phyloP scores from a whole-genome alignment of 2,797 vertebrate genomes.

The Chanos chanos region DNA sequence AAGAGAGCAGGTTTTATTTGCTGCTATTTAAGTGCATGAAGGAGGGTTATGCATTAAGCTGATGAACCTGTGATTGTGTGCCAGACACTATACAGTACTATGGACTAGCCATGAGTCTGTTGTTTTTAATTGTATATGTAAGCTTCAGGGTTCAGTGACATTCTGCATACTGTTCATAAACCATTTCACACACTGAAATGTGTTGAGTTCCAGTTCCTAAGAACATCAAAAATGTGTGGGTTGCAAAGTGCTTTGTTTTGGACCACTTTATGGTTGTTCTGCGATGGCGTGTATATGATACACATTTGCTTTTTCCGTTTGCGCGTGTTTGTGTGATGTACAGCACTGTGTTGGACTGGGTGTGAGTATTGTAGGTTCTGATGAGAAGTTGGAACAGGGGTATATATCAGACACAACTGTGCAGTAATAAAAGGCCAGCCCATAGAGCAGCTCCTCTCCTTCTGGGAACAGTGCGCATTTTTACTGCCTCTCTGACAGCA shows the following conservation, averaged over 20 bases:
- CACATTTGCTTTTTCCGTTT: not conserved
- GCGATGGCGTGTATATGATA: not conserved
- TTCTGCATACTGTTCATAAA: too few relatives aligned
- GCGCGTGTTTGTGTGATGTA: not conserved
- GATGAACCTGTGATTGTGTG: too few relatives aligned
- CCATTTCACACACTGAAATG: too few relatives aligned
- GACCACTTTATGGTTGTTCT: not conserved
- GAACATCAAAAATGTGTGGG: too few relatives aligned
- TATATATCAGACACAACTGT: conserved; percentile 70
- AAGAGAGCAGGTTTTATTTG: too few relatives aligned
- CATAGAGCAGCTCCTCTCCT: conserved; percentile 69
- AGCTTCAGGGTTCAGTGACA: too few relatives aligned
- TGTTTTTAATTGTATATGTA: too few relatives aligned
- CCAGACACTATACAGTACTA: too few relatives aligned
- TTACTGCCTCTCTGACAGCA: conserved; percentile 79
- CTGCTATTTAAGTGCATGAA: too few relatives aligned
- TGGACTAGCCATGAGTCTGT: too few relatives aligned
- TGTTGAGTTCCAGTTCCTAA: not conserved
- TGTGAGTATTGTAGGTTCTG: conserved; percentile 44
- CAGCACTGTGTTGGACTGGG: conserved; percentile 26
- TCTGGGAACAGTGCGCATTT: conserved; percentile 72
- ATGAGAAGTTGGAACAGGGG: conserved; percentile 74
- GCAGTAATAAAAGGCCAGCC: conserved; percentile 77
- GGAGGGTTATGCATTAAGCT: too few relatives aligned
- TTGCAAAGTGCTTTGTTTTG: too few relatives aligned